These are phyloP conservation scores for Odontophorus gujanensis DNA, from an alignment of 2,113 vertebrate genomes.

Conservation along the genomic window DNA sequence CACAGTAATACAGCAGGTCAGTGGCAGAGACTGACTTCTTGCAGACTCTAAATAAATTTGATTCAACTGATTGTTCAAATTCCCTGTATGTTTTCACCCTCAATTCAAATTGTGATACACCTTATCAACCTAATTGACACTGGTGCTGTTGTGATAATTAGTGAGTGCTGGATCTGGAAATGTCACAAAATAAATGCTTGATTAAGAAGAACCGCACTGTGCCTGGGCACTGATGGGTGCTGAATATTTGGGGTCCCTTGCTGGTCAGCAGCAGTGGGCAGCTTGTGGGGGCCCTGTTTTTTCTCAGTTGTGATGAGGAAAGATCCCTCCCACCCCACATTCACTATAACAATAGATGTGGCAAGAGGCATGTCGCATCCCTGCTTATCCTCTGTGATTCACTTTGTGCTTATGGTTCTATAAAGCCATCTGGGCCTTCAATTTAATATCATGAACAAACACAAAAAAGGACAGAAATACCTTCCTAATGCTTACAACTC, in stretches of 20 bases:
- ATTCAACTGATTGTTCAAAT: not conserved
- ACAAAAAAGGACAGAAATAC: not conserved
- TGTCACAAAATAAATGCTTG: fast-evolving
- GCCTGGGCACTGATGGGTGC: not conserved
- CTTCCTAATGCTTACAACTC: not conserved
- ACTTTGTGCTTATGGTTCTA: not conserved
- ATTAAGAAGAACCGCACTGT: not conserved
- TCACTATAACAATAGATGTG: not conserved
- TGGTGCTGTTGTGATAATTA: not conserved
- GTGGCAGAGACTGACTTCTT: not conserved
- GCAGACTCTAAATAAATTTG: not conserved
- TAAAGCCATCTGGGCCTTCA: not conserved
- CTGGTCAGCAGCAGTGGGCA: not conserved
- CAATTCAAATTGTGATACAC: not conserved
- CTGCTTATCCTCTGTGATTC: not conserved
- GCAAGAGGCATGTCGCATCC: not conserved
- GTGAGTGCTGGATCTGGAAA: not conserved
- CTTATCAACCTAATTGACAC: not conserved
- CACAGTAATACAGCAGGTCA: not conserved
- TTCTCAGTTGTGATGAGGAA: not conserved
- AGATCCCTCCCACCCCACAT: not conserved
- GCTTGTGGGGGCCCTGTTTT: not conserved
- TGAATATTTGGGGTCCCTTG: not conserved
- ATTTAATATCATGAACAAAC: not conserved
- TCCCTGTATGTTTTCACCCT: not conserved